A percentile compares a stretch with the other conserved stretches of the same genome.
These are phyloP conservation scores for Galagoides demidoff DNA, from an alignment of 2,797 vertebrate genomes.

Conservation along the genomic window DNA sequence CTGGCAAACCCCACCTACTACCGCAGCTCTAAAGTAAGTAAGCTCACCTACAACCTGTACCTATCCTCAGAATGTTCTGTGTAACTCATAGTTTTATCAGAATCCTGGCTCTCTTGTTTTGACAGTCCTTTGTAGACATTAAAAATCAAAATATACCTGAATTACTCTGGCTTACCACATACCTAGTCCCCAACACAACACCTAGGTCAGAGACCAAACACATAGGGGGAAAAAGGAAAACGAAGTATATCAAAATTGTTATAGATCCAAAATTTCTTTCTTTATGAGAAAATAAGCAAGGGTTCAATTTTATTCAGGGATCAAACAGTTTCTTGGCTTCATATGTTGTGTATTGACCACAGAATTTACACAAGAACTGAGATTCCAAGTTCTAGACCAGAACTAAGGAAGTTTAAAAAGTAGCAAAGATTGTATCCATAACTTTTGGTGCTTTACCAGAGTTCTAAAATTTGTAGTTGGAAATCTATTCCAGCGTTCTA, in stretches of 20 bases:
- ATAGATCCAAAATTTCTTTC: neutral
- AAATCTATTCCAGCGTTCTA: slow-evolving; percentile 8
- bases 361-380: neutral
- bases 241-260: slow-evolving; percentile 21
- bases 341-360: neutral
- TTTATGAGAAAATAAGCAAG: slow-evolving; percentile 52
- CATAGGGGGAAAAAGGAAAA: neutral
- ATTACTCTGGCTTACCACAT: neutral
- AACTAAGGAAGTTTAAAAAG: neutral
- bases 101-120: neutral
- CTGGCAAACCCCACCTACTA: neutral
- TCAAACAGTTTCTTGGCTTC: slow-evolving; percentile 42
- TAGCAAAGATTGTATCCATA: neutral
- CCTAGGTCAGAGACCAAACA: neutral
- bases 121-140: neutral
- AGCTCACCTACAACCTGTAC: neutral
- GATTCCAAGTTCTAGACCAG: neutral
- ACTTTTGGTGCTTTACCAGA: neutral
- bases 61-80: neutral
- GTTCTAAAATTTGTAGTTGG: slow-evolving; percentile 5
- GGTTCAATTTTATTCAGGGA: slow-evolving; percentile 27
- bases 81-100: neutral
- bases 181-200: neutral
- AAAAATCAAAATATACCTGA: neutral
- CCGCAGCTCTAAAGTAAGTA: slow-evolving; percentile 6